phyloP scores from a whole-genome alignment of 2,797 vertebrate genomes.

The Brachyrhaphis roseni region DNA sequence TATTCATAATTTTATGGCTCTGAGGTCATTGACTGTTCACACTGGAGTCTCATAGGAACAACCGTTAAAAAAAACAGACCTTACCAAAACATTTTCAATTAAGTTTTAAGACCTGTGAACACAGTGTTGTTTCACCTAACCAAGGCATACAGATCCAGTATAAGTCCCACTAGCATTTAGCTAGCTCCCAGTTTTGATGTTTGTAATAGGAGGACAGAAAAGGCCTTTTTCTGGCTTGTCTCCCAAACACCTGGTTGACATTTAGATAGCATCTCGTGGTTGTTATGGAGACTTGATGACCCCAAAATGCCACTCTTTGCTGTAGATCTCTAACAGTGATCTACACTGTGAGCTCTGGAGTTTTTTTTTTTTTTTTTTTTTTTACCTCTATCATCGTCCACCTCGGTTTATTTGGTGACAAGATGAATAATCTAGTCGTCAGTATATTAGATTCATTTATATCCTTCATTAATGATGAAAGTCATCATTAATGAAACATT shows the following conservation, averaged over 20 bases:
- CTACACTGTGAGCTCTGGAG: background rate
- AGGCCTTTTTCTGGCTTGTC: background rate
- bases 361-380: background rate
- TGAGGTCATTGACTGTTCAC: background rate
- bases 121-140: background rate
- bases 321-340: background rate
- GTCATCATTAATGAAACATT: background rate
- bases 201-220: background rate
- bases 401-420: background rate
- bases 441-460: background rate
- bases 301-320: slow-evolving; percentile 7
- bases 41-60: background rate
- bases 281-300: background rate
- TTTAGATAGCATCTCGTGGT: background rate
- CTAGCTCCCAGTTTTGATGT: background rate
- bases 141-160: background rate
- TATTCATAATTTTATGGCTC: background rate
- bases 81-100: background rate
- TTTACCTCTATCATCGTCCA: background rate
- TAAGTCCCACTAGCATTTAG: background rate
- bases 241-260: slow-evolving; percentile 2
- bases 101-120: background rate
- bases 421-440: background rate
- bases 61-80: background rate
- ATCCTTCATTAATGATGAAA: too few species aligned